Conservation (phyloP, 2,888 invertebrate species). For the Callyntrura guangdongensis region DNA sequence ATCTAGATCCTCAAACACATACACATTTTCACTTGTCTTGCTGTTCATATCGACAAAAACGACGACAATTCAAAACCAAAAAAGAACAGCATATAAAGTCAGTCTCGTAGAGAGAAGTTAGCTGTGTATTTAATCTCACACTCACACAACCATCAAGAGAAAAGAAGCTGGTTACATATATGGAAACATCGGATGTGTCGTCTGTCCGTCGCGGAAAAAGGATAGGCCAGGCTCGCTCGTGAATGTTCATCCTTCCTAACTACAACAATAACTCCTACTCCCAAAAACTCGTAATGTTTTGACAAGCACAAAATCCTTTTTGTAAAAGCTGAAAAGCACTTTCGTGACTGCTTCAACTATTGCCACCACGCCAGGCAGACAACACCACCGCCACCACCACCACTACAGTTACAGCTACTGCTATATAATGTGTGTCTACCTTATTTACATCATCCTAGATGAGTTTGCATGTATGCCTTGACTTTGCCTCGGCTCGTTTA, state of each 20-base stretch:
- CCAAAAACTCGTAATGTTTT: constrained; percentile 76
- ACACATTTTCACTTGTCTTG: constrained; percentile 24
- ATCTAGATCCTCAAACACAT: not conserved
- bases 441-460: constrained; percentile 6
- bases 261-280: constrained; percentile 67
- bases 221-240: constrained; percentile 63
- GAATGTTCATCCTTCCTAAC: constrained; percentile 56
- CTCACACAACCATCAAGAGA: constrained; percentile 56
- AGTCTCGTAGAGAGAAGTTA: constrained; percentile 30
- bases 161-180: constrained; percentile 62
- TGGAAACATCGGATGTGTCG: constrained; percentile 76
- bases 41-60: constrained; percentile 46
- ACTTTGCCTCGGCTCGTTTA: constrained; percentile 54
- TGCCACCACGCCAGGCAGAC: constrained; percentile 30
- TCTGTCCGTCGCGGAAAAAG: constrained; percentile 78
- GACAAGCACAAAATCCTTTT: constrained; percentile 79
- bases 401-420: constrained; percentile 42
- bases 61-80: constrained; percentile 61
- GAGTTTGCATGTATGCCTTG: constrained; percentile 55
- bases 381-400: not conserved
- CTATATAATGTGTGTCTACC: not conserved
- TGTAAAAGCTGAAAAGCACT: constrained; percentile 76
- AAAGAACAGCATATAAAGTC: constrained; percentile 36
- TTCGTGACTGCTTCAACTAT: constrained; percentile 64
- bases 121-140: constrained; percentile 64